Conservation (phyloP, 1,140 invertebrate species). For the Calliopsis andreniformis region DNA sequence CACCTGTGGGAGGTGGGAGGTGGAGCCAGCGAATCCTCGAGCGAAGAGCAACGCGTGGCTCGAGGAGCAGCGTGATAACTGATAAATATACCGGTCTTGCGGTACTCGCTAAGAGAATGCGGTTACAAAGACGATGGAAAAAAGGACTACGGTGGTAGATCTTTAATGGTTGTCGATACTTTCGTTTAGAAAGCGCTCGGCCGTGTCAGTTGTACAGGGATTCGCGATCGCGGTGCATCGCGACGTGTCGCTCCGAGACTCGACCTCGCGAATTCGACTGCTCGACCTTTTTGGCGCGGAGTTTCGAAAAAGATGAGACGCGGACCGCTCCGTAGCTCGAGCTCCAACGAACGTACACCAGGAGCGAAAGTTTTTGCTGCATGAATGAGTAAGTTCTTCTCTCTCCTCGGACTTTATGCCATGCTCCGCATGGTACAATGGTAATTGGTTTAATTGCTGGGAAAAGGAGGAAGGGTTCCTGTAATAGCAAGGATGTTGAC, state of each 20-base stretch:
- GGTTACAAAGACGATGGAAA: constrained; percentile 45
- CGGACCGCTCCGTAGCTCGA: background rate
- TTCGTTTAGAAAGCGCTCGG: constrained; percentile 59
- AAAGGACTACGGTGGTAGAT: constrained; percentile 45
- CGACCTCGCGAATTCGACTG: background rate
- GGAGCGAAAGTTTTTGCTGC: constrained; percentile 26
- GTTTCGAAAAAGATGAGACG: background rate
- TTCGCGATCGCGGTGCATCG: constrained; percentile 36
- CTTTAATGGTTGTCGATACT: constrained; percentile 58
- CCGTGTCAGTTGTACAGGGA: constrained; percentile 45
- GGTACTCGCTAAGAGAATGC: constrained; percentile 47
- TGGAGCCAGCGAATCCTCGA: background rate
- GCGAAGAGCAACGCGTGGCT: constrained; percentile 14
- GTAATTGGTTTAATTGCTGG: background rate
- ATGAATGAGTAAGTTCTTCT: constrained; percentile 45
- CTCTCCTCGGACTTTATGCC: no score
- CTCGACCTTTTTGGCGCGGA: no score
- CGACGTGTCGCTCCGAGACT: background rate
- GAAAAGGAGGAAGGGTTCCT: no score
- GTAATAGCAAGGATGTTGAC: no score
- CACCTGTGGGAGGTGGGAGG: background rate
- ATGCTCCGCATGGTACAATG: background rate
- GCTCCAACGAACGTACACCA: background rate
- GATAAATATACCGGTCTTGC: constrained; percentile 54
- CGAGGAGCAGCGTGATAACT: constrained; percentile 35